Conservation (phyloP, 2,113 vertebrate genomes). For the Colius striatus region DNA sequence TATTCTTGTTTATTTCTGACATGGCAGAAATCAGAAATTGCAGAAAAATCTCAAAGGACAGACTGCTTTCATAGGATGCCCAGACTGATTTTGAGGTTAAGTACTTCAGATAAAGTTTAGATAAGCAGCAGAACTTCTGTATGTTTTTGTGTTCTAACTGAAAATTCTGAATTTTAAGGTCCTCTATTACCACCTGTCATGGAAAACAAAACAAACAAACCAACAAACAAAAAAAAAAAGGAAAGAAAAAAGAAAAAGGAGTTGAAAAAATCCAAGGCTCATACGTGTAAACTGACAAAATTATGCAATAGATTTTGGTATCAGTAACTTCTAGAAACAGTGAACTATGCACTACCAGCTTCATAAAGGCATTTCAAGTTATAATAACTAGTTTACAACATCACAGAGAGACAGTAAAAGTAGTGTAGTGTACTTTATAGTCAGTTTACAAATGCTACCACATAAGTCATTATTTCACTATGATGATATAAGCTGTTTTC, state of each 20-base stretch:
- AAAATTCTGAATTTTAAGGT: constrained; percentile 6
- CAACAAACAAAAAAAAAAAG: too few species aligned
- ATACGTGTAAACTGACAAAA: background rate
- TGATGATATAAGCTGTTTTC: constrained; percentile 17
- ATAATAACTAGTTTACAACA: background rate
- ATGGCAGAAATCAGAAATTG: constrained; percentile 24
- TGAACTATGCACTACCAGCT: background rate
- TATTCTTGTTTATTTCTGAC: constrained; percentile 26
- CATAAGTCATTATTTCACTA: constrained; percentile 25
- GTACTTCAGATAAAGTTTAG: constrained; percentile 43
- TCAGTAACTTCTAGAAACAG: background rate
- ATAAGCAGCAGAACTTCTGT: constrained; percentile 43
- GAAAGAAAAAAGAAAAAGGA: background rate
- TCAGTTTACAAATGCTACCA: constrained; percentile 24
- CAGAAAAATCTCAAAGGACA: constrained; percentile 49
- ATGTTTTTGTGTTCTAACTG: background rate
- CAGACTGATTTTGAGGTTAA: constrained; percentile 55
- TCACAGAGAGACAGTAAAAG: background rate
- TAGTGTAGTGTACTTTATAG: background rate
- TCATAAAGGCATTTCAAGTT: background rate
- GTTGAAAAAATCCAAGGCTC: background rate
- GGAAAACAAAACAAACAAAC: rapidly evolving
- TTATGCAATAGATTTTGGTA: background rate
- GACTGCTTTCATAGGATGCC: constrained; percentile 21
- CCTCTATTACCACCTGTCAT: background rate